Evolutionary conservation across 2,888 invertebrate genomes (phyloP), one percentile per base, ranked within the genome.

Genomic region (Ornithoptera alexandrae): DNA sequence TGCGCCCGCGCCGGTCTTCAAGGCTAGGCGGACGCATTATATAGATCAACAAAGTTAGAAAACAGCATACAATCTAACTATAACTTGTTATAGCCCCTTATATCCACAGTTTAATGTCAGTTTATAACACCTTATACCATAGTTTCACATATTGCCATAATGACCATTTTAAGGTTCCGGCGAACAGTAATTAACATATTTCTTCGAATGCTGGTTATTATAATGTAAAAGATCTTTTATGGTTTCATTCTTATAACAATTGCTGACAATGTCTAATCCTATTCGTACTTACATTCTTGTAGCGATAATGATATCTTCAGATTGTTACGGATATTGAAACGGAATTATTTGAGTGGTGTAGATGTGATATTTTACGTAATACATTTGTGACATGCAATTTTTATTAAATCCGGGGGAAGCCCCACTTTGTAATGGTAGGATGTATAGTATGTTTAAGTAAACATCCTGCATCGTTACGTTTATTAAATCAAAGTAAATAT

Each of bases 1-100:
- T 73, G 73, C 74, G 77, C 75, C 74, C 73, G 77, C 75, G 74
- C 73, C 72, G 69, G 72, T 73, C 71, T 58, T 62, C 76, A 81
- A 79, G 78, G 77, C 74, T 78, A 68, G 67, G 71, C 71, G 68
- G 72, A 69, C 74, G 71, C 50, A 68, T 72, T 70, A 72, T 67
- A 69, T 70, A 71, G 71, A 72, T 72, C 71, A 71, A 72, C 69
- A 68, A 67, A 68, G 46, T 59, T 60, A 68, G 36, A 64, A 62
- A 62, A 68, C 63, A 63, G 59, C 59, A 42, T 68, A 39, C 24
- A 62, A 62, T 64, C 53, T 42, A 30, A 63, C 46, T 58, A 57
- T 60, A 62, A 46, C 64, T 30, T 57, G 42, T 69, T 62, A 56
- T 60, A 56, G 60, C n/a, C n/a, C 62, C 58, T 57, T 67, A 63